phyloP scores from a whole-genome alignment of 2,797 vertebrate genomes.

The Falco peregrinus region DNA sequence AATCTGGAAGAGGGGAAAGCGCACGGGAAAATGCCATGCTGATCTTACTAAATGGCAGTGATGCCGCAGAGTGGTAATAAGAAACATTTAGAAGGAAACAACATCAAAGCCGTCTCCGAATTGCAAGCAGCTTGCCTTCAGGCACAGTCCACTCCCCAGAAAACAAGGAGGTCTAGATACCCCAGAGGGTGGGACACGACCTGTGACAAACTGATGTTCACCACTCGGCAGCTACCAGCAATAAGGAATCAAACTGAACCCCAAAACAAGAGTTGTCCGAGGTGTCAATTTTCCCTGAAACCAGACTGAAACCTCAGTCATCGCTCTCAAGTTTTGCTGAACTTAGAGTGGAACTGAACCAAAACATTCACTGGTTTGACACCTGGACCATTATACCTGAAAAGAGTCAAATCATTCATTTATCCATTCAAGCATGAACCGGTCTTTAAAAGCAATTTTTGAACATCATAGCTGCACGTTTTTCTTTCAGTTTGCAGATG shows the following conservation, averaged over 20 bases:
- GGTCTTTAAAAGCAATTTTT: not conserved
- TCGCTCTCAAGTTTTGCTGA: not conserved
- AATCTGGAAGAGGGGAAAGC: conserved; percentile 1
- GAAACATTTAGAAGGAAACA: not conserved
- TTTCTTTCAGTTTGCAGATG: not conserved
- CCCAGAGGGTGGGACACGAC: not conserved
- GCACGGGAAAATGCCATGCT: not conserved
- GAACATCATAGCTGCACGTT: not conserved
- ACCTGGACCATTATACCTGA: not conserved
- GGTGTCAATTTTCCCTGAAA: not conserved
- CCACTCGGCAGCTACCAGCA: not conserved
- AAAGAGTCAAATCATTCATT: not conserved
- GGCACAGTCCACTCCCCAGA: not conserved
- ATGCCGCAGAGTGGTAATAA: not conserved
- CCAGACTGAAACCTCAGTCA: not conserved
- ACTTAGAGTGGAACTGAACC: not conserved
- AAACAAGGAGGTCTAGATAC: not conserved
- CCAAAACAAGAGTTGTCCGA: not conserved
- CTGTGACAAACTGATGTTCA: not conserved
- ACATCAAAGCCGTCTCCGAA: not conserved
- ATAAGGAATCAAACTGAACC: not conserved
- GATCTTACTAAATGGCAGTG: not conserved
- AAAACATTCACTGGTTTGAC: not conserved
- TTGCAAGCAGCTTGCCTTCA: not conserved
- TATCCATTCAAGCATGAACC: not conserved